Base-by-base conservation (phyloP, 1,140 invertebrate genomes). In the Conus ventricosus region DNA sequence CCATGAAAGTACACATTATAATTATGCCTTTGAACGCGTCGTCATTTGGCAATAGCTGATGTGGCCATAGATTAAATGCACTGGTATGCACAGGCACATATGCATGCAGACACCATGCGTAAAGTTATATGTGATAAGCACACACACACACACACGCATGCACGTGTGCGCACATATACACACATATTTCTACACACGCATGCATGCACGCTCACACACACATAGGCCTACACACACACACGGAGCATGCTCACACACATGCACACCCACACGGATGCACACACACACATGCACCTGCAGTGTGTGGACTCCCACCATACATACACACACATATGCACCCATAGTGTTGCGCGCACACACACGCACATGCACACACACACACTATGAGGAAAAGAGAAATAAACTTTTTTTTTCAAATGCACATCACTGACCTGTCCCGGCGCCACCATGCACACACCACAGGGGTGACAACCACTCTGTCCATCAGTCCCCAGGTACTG, bases 371-470 rank as follows among this genome's bases (percentile, higher is more conserved):
- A 23, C 67, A 75, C 8, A 75, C n/a, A 75, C 71, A 75, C 13
- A 23, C 20, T 25, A 23, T n/a, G 71, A 76, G n/a, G 13, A 76
- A n/a, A 76, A 76, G 23, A 8, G 71, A 23, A 8, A n/a, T 1
- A 4, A n/a, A 76, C 8, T 23, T 25, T 76, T 76, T 23, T 7
- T 75, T 7, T 75, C 71, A n/a, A 25, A 75, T 25, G 11, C 2
- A 27, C 76, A 57, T 83, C 25, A n/a, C 82, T 84, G 4, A 84
- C 82, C 82, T 84, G 82, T 60, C 82, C 57, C 23, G 54, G 82
- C 23, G 53, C 25, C 82, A 67, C 82, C 57, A 84, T 23, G 27
- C 82, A 84, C 2, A 84, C 82, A 23, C 55, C 54, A 10, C 55
- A n/a, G 8, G 82, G 82, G 10, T 3, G 54, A 84, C 82, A 84